Conservation (phyloP, 2,113 vertebrate genomes). For the Tursiops truncatus region DNA sequence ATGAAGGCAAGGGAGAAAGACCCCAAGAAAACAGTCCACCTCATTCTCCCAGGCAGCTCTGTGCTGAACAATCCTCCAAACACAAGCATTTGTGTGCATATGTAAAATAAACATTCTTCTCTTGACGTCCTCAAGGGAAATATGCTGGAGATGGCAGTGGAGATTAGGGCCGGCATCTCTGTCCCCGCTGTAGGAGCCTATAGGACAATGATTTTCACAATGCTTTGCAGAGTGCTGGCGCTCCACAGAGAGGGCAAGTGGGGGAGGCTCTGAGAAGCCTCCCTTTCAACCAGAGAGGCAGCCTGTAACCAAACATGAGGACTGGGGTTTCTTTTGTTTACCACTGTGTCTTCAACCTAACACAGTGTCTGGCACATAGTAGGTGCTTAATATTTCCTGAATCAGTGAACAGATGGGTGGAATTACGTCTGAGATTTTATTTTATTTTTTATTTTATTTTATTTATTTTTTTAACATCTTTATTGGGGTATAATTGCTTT, state of each 20-base stretch:
- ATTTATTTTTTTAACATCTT: too few relatives aligned
- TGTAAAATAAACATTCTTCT: neutral
- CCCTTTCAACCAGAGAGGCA: neutral
- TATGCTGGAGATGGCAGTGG: neutral
- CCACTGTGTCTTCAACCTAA: neutral
- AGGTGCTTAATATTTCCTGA: neutral
- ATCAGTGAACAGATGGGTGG: neutral
- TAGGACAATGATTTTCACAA: neutral
- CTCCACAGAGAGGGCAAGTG: neutral
- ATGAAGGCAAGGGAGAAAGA: neutral
- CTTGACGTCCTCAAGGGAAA: neutral
- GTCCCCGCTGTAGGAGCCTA: neutral
- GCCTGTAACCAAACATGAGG: too few relatives aligned
- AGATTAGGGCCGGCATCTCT: neutral
- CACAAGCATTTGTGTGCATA: neutral
- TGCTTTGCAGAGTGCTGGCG: neutral
- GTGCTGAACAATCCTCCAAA: neutral
- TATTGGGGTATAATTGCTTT: too few relatives aligned
- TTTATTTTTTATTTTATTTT: neutral
- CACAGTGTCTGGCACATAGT: neutral
- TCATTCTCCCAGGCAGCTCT: neutral
- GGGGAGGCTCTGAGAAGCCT: neutral
- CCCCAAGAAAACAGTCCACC: neutral
- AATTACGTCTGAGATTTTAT: neutral
- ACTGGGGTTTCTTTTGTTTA: neutral